These are phyloP conservation scores for Aplocera efformata DNA, from an alignment of 2,888 invertebrate genomes.

Conservation along the genomic window DNA sequence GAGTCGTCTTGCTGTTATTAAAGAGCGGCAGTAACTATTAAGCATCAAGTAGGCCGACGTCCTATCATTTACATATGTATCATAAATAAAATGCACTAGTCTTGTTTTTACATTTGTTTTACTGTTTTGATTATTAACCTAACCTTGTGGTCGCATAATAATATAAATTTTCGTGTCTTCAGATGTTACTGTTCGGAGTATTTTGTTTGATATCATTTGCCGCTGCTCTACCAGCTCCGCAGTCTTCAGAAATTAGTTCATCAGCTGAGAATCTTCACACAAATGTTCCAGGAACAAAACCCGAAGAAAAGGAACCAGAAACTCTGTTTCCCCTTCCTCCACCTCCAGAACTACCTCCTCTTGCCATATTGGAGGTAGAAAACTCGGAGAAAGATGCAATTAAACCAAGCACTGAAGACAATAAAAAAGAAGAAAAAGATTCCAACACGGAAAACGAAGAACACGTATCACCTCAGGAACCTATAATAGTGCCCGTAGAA, in stretches of 20 bases:
- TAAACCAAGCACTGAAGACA: constrained; percentile 3
- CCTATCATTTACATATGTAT: too few species aligned
- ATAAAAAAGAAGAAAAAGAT: constrained; percentile 5
- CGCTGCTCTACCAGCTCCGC: constrained; percentile 38
- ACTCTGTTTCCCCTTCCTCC: constrained; percentile 10
- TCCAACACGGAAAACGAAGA: constrained; percentile 7
- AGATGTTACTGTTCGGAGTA: constrained; percentile 44
- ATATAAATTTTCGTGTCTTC: too few species aligned
- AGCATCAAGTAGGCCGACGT: too few species aligned
- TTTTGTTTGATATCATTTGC: constrained; percentile 40
- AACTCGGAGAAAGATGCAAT: constrained; percentile 2
- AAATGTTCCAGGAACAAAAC: constrained; percentile 1
- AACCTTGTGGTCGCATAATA: too few species aligned
- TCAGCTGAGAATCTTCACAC: constrained; percentile 12
- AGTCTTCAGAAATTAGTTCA: constrained; percentile 13
- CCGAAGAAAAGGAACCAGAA: constrained; percentile 5
- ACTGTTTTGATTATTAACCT: too few species aligned
- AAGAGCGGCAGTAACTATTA: too few species aligned
- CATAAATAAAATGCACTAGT: too few species aligned
- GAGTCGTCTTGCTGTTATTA: too few species aligned
- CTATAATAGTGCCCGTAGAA: constrained; percentile 1
- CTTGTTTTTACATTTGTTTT: too few species aligned
- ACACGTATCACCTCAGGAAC: constrained; percentile 12
- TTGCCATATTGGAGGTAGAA: constrained; percentile 3
- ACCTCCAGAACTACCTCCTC: constrained; percentile 19